Conservation (phyloP, 2,888 invertebrate genomes). For the Prostheceraeus crozeri region DNA sequence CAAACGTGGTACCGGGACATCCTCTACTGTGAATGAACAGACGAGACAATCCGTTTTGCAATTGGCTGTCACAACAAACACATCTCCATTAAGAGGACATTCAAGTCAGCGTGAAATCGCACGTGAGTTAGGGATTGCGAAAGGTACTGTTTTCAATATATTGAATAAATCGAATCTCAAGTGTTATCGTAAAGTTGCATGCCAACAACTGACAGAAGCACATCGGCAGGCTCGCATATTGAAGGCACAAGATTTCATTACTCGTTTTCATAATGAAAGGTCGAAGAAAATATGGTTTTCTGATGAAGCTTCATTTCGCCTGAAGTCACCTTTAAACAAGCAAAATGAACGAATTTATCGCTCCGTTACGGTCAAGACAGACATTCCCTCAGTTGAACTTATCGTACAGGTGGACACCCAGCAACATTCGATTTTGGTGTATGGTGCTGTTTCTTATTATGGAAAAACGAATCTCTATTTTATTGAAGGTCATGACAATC, state of each 20-base stretch:
- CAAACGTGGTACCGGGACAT: no score
- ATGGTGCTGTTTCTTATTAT: constrained; percentile 20
- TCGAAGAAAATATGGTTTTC: constrained; percentile 20
- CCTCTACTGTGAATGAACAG: no score
- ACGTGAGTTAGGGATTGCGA: no score
- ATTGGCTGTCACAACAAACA: background rate
- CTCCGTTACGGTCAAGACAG: constrained; percentile 18
- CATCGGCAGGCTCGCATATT: background rate
- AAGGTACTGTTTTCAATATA: no score
- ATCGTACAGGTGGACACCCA: constrained; percentile 12
- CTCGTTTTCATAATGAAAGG: background rate
- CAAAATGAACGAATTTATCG: constrained; percentile 24
- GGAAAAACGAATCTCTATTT: constrained; percentile 2
- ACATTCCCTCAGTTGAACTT: constrained; percentile 3
- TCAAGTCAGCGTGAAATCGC: background rate
- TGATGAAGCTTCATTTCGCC: constrained; percentile 11
- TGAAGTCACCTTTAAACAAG: background rate
- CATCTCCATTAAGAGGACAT: constrained; percentile 7
- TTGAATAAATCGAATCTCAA: background rate
- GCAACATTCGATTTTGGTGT: background rate
- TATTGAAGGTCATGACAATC: constrained; percentile 28
- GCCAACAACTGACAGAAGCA: constrained; percentile 3
- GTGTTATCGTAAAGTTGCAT: constrained; percentile 3
- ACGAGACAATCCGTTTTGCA: constrained; percentile 3
- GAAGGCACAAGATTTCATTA: constrained; percentile 5